Evolutionary conservation across 2,113 vertebrate species (phyloP).

Genomic region (Laticauda laticaudata): DNA sequence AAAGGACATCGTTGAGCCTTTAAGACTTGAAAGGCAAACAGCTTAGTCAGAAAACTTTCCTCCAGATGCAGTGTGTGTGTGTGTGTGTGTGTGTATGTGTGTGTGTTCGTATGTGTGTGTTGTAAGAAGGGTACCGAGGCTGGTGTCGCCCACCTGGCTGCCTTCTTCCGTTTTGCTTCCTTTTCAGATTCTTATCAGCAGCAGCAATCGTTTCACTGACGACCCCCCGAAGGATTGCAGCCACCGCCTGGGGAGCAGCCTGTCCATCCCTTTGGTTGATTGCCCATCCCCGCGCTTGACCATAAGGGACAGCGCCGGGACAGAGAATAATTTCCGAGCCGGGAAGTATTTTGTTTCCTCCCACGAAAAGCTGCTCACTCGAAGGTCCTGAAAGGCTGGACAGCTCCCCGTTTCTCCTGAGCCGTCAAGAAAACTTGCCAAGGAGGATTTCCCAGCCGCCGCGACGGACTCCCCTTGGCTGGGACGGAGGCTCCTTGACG

Average conservation of each 20-base stretch:
- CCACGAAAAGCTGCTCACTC: neutral
- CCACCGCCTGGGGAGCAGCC: neutral
- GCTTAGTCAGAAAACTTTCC: conserved; percentile 13
- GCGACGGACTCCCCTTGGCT: conserved; percentile 7
- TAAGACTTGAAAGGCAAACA: neutral
- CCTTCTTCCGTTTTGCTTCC: neutral
- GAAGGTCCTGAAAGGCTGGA: conserved; percentile 2
- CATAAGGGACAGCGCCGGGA: conserved; percentile 14
- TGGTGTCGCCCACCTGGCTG: neutral
- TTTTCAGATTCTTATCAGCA: conserved; percentile 32
- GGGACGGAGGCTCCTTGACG: conserved; percentile 29
- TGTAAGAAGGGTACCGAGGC: neutral
- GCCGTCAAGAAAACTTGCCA: conserved; percentile 46
- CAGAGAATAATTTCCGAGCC: neutral
- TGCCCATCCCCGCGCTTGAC: conserved; percentile 24
- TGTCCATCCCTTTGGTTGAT: neutral
- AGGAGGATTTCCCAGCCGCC: conserved; percentile 2
- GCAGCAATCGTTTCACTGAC: neutral
- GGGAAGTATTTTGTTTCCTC: neutral
- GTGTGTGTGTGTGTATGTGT: neutral
- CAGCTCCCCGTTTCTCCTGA: conserved; percentile 9
- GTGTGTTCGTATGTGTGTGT: conserved; percentile 33
- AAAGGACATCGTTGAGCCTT: neutral
- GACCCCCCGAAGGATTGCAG: neutral
- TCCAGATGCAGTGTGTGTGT: neutral